phyloP scores from a whole-genome alignment of 2,888 invertebrate species.

The Adelognathus sp. region DNA sequence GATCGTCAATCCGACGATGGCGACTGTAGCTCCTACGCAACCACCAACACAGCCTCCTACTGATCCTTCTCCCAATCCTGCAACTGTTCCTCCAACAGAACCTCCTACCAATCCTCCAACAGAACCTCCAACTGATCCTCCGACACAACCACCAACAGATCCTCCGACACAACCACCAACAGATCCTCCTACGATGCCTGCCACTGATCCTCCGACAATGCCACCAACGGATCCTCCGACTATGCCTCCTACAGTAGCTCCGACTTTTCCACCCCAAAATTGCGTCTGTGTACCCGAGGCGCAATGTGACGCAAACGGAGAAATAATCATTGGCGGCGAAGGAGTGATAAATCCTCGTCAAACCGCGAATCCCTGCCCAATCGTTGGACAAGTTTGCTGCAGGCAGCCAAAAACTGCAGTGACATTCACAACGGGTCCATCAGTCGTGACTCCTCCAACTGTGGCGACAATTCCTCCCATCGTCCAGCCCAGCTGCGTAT shows the following conservation, averaged over 20 bases:
- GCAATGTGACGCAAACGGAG: constrained; percentile 69
- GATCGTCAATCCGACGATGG: constrained; percentile 57
- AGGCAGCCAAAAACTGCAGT: constrained; percentile 48
- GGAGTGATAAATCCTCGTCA: constrained; percentile 70
- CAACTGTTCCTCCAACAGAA: constrained; percentile 18
- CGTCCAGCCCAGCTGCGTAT: constrained; percentile 57
- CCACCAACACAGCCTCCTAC: constrained; percentile 22
- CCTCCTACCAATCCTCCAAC: constrained; percentile 20
- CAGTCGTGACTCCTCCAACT: constrained; percentile 32
- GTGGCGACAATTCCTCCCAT: constrained; percentile 44
- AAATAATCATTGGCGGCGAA: constrained; percentile 66
- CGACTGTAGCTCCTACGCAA: constrained; percentile 24
- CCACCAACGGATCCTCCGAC: constrained; percentile 51
- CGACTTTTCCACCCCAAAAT: constrained; percentile 48
- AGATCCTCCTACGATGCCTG: constrained; percentile 42
- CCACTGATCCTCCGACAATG: constrained; percentile 45
- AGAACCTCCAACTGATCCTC: constrained; percentile 43
- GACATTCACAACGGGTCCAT: constrained; percentile 31
- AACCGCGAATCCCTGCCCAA: constrained; percentile 60
- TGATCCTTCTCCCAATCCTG: constrained; percentile 14
- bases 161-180: constrained; percentile 45
- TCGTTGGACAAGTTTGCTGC: constrained; percentile 70
- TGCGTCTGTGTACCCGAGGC: constrained; percentile 71
- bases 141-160: constrained; percentile 52
- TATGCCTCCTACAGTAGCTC: constrained; percentile 4